Evolutionary conservation across 2,113 vertebrate species (phyloP), one percentile per base, ranked within the genome.

Genomic region (Aepyceros melampus): DNA sequence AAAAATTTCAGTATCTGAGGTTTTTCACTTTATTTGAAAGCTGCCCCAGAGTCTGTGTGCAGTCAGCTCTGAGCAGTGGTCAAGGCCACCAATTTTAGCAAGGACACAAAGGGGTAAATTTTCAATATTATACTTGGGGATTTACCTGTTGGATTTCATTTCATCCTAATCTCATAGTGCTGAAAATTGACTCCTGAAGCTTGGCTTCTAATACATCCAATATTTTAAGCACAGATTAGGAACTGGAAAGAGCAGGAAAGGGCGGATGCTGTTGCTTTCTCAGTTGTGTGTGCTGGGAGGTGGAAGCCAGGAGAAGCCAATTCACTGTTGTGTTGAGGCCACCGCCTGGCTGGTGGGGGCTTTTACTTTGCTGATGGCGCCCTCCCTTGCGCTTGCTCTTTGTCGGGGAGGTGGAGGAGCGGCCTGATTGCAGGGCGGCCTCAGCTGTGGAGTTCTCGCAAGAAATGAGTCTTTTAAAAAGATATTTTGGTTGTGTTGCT

Each of bases 81-180:
- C 17, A 45, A 43, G 27, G 43, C 49, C 76, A 76, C 79, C 76
- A 58, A 8, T 92, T 93, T 95, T 90, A 97, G 94, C 84, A 78
- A 55, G 71, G 89, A 94, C 84, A 36, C 3, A 31, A 85, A 84
- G 67, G 84, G 47, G 64, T 96, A 78, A 60, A 88, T 95, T 97
- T 97, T 96, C 96, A 97, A 9, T 96, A 79, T 88, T 86, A 58
- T 97, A 56, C 84, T 76, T 88, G 81, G 71, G 87, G 79, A 97
- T 97, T 98, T 97, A 92, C 87, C 87, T 96, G 74, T 94, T 96
- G 91, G 94, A 84, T 93, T 89, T 74, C 47, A 94, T 98, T 97
- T 97, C 92, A 95, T 95, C 62, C 47, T 96, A 93, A 95, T 96
- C 93, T 95, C 45, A 4, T 78, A 13, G 53, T 87, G 83, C 83